Evolutionary conservation across 2,797 vertebrate genomes (phyloP).

Genomic region (Darevskia mixta): DNA sequence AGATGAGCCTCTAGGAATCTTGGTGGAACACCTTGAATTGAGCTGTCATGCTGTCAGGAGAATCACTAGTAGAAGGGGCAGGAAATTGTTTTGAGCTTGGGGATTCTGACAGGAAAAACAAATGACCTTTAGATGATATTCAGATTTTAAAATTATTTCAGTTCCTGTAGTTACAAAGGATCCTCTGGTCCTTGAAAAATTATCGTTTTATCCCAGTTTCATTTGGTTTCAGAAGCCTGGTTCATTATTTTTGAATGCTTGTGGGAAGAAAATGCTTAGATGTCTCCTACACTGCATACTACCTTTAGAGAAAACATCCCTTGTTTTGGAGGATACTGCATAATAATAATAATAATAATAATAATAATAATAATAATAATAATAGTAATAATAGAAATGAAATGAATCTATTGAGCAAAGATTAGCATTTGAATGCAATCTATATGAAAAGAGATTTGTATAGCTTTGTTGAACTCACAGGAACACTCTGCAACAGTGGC

Average conservation of each 20-base stretch:
- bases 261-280: background rate
- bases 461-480: background rate
- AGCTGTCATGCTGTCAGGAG: background rate
- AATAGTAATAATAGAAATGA: too few species aligned
- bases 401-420: background rate
- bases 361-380: too few species aligned
- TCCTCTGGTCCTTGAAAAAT: background rate
- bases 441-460: rapidly evolving
- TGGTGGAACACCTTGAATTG: background rate
- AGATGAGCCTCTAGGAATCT: background rate
- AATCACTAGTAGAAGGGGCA: background rate
- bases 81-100: background rate
- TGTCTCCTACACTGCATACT: background rate
- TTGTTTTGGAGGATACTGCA: background rate
- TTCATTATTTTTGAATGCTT: background rate
- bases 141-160: background rate
- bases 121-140: background rate
- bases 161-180: background rate
- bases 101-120: background rate
- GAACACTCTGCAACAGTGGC: background rate
- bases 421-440: rapidly evolving
- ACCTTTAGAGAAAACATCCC: background rate
- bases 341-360: background rate
- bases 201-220: background rate
- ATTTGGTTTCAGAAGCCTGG: background rate